Base-by-base conservation (phyloP, 2,888 invertebrate genomes). In the Ochlodes sylvanus region DNA sequence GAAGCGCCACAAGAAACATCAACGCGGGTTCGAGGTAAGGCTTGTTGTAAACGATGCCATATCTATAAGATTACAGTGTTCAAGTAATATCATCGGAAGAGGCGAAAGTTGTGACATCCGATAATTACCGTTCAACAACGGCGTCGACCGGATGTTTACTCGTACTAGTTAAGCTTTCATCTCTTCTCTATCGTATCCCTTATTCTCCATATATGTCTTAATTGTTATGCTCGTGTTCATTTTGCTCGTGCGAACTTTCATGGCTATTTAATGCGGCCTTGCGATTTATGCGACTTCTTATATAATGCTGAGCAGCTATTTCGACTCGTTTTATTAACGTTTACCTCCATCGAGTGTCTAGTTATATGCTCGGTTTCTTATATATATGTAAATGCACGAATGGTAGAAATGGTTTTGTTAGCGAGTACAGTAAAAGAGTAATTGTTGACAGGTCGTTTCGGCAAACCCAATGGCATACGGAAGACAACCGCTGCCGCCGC, bases 1-100 rank as follows among this genome's bases (percentile, higher is more conserved):
- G 92, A 94, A 73, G 83, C 94, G 0, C 88, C 93, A 0, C 85
- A 84, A 57, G 93, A 94, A 72, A 85, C 90, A 0, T 87, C 91
- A 34, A 92, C 93, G 6, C 92, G 90, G 87, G 84, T 84, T 27
- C 91, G 94, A 89, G 93, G 93, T 94, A 88, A 88, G 76, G 1
- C 63, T 57, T 38, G 14, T 47, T 62, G 50, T 62, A 42, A 42
- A 62, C 32, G 34, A 21, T 56, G 19, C 32, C 15, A 50, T 34
- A 47, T 19, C 10, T 6, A 12, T 19, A 19, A 50, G 10, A 12
- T 50, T 21, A 50, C 44, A n/a, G 50, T 50, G 34, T 47, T 42
- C 27, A 19, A 54, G 27, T n/a, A n/a, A 21, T 58, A 50, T 54
- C 44, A 69, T 63, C 58, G 34, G 65, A 60, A 62, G 38, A 65